Evolutionary conservation across 2,888 invertebrate genomes (phyloP), one percentile per base, ranked within the genome.

Genomic region (Meta bourneti): DNA sequence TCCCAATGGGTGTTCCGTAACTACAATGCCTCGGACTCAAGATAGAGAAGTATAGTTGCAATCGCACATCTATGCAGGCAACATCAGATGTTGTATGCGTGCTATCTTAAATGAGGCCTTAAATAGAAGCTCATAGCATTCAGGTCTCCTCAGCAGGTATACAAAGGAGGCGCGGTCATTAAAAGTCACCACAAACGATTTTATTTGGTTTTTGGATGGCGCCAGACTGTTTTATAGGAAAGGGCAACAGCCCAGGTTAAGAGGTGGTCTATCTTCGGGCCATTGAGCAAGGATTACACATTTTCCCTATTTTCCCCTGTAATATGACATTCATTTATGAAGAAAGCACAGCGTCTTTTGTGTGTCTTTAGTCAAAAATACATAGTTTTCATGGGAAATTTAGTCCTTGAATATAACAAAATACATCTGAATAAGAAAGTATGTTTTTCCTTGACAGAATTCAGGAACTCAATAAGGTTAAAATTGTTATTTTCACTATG

Each of bases 1-100:
- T 51, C 70, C 82, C 82, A 9, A n/a, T 49, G 52, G 82, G 82
- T 82, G 82, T 82, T 82, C 72, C 82, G 9, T 61, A 5, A 11
- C 7, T 9, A 51, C 13, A 48, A 82, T 82, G 9, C 49, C n/a
- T 69, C 16, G 7, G 16, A 70, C 61, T 20, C 69, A 69, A 69
- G 69, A 81, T 69, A 48, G 80, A 81, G 54, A 34, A 20, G 61
- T 48, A 82, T 71, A 70, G 51, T 51, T 20, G 7, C 8, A 71
- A 20, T 70, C 13, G 49, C 72, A 51, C 51, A 54, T 69, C 52
- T 11, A 52, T 71, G 82, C 71, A 71, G 72, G n/a, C 82, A 82
- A 52, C 52, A 72, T 52, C 51, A 49, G 51, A 6, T 13, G 49
- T 48, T 81, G 54, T 69, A n/a, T 49, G 48, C 61, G 48, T n/a